These are phyloP conservation scores for Plebejus anna DNA, from an alignment of 2,888 invertebrate species.

Conservation along the genomic window DNA sequence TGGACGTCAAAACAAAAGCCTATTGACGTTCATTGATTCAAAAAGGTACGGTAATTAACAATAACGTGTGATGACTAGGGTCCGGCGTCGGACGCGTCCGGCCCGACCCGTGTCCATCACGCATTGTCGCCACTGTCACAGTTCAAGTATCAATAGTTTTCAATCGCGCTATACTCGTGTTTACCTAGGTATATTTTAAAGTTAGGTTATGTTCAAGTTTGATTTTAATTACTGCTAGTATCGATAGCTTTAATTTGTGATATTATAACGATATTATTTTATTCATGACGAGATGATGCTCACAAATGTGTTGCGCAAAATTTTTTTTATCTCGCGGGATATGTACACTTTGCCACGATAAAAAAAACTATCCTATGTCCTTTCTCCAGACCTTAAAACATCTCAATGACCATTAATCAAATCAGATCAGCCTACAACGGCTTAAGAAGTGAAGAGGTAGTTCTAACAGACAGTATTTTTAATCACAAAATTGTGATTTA, in stretches of 20 bases:
- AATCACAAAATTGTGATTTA: no score
- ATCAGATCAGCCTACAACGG: not conserved
- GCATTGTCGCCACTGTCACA: conserved; percentile 35
- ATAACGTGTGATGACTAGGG: conserved; percentile 44
- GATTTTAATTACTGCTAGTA: not conserved
- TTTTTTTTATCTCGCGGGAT: no score
- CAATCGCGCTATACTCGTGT: conserved; percentile 30
- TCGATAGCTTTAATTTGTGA: not conserved
- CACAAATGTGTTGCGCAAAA: no score
- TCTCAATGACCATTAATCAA: no score
- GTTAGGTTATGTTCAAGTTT: not conserved
- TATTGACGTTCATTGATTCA: conserved; percentile 19
- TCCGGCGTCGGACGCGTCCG: conserved; percentile 59
- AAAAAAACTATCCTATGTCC: no score
- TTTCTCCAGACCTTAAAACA: no score
- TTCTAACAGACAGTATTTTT: no score
- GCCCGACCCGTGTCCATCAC: conserved; percentile 56
- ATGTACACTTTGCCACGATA: no score
- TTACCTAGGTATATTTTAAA: not conserved
- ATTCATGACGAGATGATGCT: no score
- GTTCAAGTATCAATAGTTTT: conserved; percentile 33
- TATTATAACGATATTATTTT: no score
- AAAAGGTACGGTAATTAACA: conserved; percentile 31
- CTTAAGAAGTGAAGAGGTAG: no score
- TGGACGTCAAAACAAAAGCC: conserved; percentile 7